Evolutionary conservation across 2,113 vertebrate genomes (phyloP), one percentile per base, ranked within the genome.

Genomic region (Genyomyrus donnyi): DNA sequence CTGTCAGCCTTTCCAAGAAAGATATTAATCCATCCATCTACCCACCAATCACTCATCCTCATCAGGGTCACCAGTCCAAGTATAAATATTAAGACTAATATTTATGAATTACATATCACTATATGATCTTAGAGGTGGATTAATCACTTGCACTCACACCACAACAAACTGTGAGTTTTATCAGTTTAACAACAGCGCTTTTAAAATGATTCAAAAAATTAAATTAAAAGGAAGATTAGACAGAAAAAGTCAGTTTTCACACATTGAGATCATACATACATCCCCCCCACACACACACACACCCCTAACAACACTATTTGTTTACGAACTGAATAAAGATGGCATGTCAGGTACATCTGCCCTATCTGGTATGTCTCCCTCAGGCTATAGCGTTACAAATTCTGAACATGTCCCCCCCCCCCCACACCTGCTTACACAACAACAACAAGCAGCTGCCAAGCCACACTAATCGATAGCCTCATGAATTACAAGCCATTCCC

Each of bases 391-490:
- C 3, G 0, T 46, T 88, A 90, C 91, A 89, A 93, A 94, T 93
- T 90, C 92, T 80, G 88, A 89, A 92, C 93, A 87, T 74, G 90
- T 90, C 50, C 52, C 89, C 52, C 91, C 93, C 89, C 90, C 49
- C 52, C 53, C 53, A 1, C 19, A 92, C 93, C 90, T 92, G 93
- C 93, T 93, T 94, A 93, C 92, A 92, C 94, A 93, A 92, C 91
- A 94, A 94, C 95, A 95, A 95, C 92, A 90, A 91, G 92, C 90
- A 89, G 90, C 94, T 94, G 93, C 92, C 93, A 94, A 94, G 92
- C 92, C 91, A 91, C 89, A 92, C 88, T 91, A 91, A 95, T 93
- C 92, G 91, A 95, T 94, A 95, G 94, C 93, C 88, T 62, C 90
- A 92, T 89, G 90, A 94, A 94, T 93, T 31, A n/a, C 93, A 91